Percentiles rank a stretch among this genome's conserved stretches.
Evolutionary conservation across 2,888 invertebrate genomes (phyloP).

Genomic region (Macrosoma leucophasiata): DNA sequence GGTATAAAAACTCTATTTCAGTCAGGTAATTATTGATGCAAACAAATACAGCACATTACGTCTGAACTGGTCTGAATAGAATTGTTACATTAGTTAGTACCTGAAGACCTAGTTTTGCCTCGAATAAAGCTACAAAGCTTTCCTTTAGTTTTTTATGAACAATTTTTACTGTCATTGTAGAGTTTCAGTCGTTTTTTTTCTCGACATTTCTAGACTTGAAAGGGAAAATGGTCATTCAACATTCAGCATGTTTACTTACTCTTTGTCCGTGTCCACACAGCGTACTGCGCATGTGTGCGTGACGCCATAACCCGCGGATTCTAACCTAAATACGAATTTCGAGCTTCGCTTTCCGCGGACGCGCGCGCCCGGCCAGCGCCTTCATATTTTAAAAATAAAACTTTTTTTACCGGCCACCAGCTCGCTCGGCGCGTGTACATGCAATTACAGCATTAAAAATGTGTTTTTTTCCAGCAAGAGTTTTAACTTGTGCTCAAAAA

Average conservation of each 20-base stretch:
- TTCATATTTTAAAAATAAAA: constrained; percentile 63
- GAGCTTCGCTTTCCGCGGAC: constrained; percentile 55
- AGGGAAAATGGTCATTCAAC: too few relatives aligned
- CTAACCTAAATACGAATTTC: constrained; percentile 72
- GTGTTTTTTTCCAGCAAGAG: too few relatives aligned
- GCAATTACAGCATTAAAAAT: neutral
- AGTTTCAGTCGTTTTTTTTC: constrained; percentile 2
- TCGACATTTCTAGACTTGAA: constrained; percentile 15
- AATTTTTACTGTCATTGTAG: constrained; percentile 1
- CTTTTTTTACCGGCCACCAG: constrained; percentile 34
- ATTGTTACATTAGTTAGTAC: too few relatives aligned
- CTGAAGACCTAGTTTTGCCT: too few relatives aligned
- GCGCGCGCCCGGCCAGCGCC: constrained; percentile 56
- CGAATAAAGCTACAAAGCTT: constrained; percentile 6
- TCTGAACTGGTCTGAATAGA: too few relatives aligned
- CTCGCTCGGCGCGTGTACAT: too few relatives aligned
- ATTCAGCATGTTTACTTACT: constrained; percentile 31
- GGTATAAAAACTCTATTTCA: too few relatives aligned
- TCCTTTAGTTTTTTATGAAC: neutral
- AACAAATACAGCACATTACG: too few relatives aligned
- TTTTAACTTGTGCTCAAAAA: constrained; percentile 15
- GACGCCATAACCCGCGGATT: constrained; percentile 63
- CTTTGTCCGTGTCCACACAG: constrained; percentile 40
- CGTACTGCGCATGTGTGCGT: constrained; percentile 60
- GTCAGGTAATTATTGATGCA: too few relatives aligned